phyloP scores from a whole-genome alignment of 2,113 vertebrate species.

The Eupsittula cactorum region DNA sequence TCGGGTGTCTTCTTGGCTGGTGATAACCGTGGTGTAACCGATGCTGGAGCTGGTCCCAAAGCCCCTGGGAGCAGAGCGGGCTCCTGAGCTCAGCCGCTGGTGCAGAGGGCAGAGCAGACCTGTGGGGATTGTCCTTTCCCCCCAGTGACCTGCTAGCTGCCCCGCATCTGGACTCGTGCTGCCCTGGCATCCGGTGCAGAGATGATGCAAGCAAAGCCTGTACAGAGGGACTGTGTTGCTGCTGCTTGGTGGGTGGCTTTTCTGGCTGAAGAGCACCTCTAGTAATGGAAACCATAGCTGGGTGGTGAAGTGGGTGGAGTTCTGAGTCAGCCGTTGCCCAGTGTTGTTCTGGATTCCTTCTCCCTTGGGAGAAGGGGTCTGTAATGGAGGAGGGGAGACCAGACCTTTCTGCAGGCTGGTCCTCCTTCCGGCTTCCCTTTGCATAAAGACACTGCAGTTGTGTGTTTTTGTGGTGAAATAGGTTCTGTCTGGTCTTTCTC shows the following conservation, averaged over 20 bases:
- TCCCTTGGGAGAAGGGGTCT: background rate
- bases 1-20: background rate
- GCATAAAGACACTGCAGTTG: background rate
- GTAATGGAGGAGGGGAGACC: background rate
- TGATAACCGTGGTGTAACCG: rapidly evolving
- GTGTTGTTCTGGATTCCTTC: background rate
- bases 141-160: background rate
- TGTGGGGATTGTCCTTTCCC: background rate
- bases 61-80: background rate
- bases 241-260: background rate
- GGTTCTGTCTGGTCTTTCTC: background rate
- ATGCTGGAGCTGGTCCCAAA: background rate
- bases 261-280: background rate
- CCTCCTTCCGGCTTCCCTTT: rapidly evolving
- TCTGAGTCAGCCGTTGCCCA: background rate
- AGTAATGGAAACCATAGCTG: background rate
- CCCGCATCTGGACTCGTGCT: background rate
- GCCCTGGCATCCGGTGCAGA: background rate
- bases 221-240: rapidly evolving
- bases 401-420: background rate
- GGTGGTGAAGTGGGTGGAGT: background rate
- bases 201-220: background rate
- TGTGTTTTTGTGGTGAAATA: background rate
- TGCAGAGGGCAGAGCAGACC: background rate
- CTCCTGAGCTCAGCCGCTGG: rapidly evolving